These are phyloP conservation scores for Cephus nigrinus DNA, from an alignment of 2,888 invertebrate genomes.

Conservation along the genomic window DNA sequence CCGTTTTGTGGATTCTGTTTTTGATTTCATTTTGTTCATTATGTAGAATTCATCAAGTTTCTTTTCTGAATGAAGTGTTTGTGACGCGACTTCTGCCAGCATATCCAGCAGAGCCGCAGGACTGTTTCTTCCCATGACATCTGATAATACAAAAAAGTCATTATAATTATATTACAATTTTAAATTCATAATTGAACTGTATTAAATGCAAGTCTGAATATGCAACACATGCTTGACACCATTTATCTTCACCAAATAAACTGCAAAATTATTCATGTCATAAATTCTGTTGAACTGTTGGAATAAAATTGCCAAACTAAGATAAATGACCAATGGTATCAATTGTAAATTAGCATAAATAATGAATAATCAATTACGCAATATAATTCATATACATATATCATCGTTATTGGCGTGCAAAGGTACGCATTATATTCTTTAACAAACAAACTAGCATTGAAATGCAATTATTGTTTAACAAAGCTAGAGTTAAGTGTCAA, in stretches of 20 bases:
- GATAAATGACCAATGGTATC: neutral
- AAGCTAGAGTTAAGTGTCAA: too few species aligned
- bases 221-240: neutral
- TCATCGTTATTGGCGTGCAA: neutral
- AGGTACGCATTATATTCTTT: neutral
- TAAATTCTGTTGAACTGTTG: neutral
- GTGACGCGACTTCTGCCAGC: constrained; percentile 71
- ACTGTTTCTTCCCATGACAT: constrained; percentile 55
- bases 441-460: neutral
- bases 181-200: neutral
- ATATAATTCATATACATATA: neutral
- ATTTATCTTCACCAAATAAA: neutral
- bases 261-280: neutral
- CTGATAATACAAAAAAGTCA: constrained; percentile 29
- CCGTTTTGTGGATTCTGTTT: constrained; percentile 35
- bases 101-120: constrained; percentile 67
- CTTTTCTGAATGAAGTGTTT: constrained; percentile 64
- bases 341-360: neutral
- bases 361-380: neutral
- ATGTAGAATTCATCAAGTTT: constrained; percentile 38
- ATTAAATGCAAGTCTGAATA: neutral
- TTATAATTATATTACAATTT: neutral
- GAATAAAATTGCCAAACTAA: neutral
- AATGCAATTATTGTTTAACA: neutral
- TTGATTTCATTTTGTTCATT: constrained; percentile 20